Conservation (phyloP, 35 echinoderm and acorn worm species). For the Acanthaster planci region DNA sequence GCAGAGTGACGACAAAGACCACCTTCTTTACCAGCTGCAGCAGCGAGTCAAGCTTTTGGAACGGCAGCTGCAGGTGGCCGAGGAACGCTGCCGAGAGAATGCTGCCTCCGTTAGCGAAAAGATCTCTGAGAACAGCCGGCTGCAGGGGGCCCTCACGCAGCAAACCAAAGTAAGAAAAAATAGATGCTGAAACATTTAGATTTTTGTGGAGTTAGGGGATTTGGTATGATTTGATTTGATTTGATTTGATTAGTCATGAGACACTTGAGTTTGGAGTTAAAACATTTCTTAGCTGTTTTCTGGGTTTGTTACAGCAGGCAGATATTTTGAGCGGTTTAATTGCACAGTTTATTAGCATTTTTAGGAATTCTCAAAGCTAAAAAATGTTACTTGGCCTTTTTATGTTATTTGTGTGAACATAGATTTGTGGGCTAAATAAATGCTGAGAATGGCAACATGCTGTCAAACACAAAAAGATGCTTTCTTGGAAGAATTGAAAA, state of each 20-base stretch:
- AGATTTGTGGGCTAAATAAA: no score
- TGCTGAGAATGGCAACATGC: no score
- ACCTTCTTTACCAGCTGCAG: slow-evolving; percentile 68
- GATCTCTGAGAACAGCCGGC: slow-evolving; percentile 56
- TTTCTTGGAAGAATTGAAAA: no score
- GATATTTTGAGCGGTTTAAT: not conserved
- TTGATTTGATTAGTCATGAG: no score
- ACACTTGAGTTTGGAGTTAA: no score
- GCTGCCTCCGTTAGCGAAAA: slow-evolving; percentile 66
- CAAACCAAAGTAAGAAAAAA: slow-evolving; percentile 76
- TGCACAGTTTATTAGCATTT: not conserved
- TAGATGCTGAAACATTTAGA: not conserved
- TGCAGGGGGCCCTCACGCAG: slow-evolving; percentile 80
- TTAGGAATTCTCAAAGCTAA: not conserved
- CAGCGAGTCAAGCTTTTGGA: slow-evolving; percentile 79
- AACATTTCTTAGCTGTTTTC: no score
- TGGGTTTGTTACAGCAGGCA: not conserved
- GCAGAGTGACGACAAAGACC: slow-evolving; percentile 75
- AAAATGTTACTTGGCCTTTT: no score
- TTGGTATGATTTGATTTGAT: no score
- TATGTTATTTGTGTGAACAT: no score
- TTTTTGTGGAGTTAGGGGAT: no score
- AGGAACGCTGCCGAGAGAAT: slow-evolving; percentile 90
- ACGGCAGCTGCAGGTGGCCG: slow-evolving; percentile 74
- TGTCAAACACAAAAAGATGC: no score